A percentile compares a stretch with the other conserved stretches of the same genome.
These are phyloP conservation scores for Alcedo atthis DNA, from an alignment of 2,797 vertebrate species.

Conservation along the genomic window DNA sequence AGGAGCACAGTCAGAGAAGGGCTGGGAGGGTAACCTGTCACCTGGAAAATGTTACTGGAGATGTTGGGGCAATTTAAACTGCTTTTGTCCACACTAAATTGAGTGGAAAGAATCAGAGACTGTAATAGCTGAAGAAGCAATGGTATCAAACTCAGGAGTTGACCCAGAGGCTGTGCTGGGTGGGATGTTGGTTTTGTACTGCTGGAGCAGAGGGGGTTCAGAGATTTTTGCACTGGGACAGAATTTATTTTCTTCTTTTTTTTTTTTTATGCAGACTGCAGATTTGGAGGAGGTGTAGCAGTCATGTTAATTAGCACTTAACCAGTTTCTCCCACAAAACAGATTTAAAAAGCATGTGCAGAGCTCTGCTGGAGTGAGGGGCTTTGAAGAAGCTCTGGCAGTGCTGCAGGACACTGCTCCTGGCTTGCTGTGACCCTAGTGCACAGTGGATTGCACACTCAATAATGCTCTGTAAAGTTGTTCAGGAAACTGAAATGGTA, in stretches of 20 bases:
- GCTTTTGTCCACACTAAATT: background rate
- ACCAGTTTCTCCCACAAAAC: too few relatives aligned
- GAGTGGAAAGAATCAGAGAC: background rate
- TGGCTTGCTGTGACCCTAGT: background rate
- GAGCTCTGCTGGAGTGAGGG: background rate
- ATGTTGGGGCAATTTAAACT: background rate
- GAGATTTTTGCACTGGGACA: background rate
- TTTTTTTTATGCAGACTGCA: background rate
- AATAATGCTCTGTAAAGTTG: background rate
- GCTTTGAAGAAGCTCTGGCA: background rate
- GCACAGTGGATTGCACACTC: background rate
- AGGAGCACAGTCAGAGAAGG: background rate
- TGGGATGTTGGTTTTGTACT: background rate
- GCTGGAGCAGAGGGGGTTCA: background rate
- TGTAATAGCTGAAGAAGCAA: background rate
- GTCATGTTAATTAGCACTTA: background rate
- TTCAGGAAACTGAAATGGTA: background rate
- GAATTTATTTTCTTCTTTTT: background rate
- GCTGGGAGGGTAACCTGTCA: background rate
- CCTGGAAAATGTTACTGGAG: background rate
- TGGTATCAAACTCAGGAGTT: background rate
- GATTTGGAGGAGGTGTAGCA: background rate
- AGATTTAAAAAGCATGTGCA: background rate
- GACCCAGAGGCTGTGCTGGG: background rate
- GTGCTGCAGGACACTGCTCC: accelerated